Evolutionary conservation across 92 coral and sea anemone species (phyloP).

Genomic region (Epizoanthus scotinus): DNA sequence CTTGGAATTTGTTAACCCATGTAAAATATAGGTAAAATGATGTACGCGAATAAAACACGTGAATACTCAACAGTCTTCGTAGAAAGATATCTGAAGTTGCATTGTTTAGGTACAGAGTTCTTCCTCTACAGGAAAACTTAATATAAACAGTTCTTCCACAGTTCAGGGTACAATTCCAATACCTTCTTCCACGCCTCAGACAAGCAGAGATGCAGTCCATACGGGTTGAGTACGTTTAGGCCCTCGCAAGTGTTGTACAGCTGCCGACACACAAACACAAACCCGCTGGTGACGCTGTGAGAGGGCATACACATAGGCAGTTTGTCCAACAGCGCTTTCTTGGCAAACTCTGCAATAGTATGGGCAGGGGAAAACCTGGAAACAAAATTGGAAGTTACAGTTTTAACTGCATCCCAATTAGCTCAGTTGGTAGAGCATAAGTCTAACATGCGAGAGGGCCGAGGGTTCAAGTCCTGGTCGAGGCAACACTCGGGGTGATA

Average conservation of each 20-base stretch:
- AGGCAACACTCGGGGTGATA: neutral
- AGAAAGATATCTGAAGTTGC: too few species aligned
- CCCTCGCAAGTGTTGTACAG: conserved; percentile 97
- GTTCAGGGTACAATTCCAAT: too few species aligned
- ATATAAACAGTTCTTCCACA: too few species aligned
- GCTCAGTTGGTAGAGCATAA: neutral
- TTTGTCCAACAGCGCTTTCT: conserved; percentile 81
- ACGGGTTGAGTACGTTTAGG: conserved; percentile 81
- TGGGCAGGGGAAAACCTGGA: conserved; percentile 92
- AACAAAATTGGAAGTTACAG: neutral
- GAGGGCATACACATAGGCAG: conserved; percentile 72
- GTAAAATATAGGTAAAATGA: neutral
- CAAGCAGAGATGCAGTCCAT: conserved; percentile 85
- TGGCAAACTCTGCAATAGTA: conserved; percentile 90
- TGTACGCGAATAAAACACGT: neutral
- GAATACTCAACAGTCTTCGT: too few species aligned
- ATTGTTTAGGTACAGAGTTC: neutral
- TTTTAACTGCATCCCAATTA: neutral
- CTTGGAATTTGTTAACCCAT: neutral
- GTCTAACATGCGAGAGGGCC: neutral
- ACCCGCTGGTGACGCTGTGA: conserved; percentile 80
- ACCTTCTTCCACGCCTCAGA: conserved; percentile 95
- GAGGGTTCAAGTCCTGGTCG: neutral
- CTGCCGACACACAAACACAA: conserved; percentile 93
- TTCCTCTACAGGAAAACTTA: neutral